Percentiles rank a stretch among this genome's conserved stretches.
Evolutionary conservation across 2,888 invertebrate species (phyloP).

Genomic region (Agapostemon virescens): DNA sequence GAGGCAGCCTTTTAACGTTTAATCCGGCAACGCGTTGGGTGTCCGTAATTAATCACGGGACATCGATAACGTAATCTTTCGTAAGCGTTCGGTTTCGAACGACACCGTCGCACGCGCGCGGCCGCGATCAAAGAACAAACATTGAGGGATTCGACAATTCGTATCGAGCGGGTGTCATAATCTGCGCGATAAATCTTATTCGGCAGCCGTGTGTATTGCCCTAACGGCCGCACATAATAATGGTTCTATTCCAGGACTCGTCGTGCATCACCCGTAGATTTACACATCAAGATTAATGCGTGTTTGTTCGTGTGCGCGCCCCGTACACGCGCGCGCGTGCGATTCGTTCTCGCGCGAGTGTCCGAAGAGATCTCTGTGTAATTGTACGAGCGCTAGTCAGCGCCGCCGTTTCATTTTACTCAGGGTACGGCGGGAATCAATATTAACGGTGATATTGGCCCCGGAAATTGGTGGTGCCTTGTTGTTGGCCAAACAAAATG

Average conservation of each 20-base stretch:
- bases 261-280: slow-evolving; percentile 58
- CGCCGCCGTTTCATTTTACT: slow-evolving; percentile 59
- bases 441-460: slow-evolving; percentile 68
- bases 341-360: background rate
- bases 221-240: slow-evolving; percentile 39
- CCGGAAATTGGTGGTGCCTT: slow-evolving; percentile 56
- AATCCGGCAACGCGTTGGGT: background rate
- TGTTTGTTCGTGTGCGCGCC: slow-evolving; percentile 45
- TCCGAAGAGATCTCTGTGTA: slow-evolving; percentile 48
- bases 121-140: slow-evolving; percentile 5
- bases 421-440: slow-evolving; percentile 52
- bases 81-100: background rate
- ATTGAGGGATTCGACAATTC: background rate
- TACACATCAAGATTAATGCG: slow-evolving; percentile 60
- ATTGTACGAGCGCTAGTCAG: slow-evolving; percentile 50
- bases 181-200: slow-evolving; percentile 48
- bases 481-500: slow-evolving; percentile 66
- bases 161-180: slow-evolving; percentile 20
- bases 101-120: background rate
- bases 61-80: background rate
- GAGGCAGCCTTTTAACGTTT: background rate
- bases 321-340: background rate
- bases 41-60: slow-evolving; percentile 3
- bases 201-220: slow-evolving; percentile 22
- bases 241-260: slow-evolving; percentile 57